These are phyloP conservation scores for Carpatolechia fugitivella DNA, from an alignment of 2,888 invertebrate genomes.

Conservation along the genomic window DNA sequence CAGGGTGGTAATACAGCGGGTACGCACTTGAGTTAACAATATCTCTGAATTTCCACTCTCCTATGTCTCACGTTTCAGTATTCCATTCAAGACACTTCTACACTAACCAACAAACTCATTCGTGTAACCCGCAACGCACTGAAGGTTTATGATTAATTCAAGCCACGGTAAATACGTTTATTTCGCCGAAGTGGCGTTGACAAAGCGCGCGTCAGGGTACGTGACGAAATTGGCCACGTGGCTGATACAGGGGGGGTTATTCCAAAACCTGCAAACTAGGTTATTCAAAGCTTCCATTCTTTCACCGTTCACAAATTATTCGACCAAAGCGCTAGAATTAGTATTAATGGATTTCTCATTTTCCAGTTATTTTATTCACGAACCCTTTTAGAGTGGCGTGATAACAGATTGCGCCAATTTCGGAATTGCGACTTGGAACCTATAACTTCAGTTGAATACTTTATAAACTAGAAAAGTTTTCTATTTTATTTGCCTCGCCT, in stretches of 20 bases:
- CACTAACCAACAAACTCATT: neutral
- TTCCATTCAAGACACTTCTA: neutral
- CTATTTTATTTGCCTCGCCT: too few relatives aligned
- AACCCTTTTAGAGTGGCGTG: too few relatives aligned
- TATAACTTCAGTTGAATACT: too few relatives aligned
- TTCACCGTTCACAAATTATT: too few relatives aligned
- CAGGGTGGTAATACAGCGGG: too few relatives aligned
- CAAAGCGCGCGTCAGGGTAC: conserved; percentile 22
- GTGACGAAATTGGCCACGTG: conserved; percentile 24
- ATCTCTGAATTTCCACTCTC: neutral
- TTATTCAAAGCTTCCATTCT: neutral
- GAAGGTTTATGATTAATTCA: conserved; percentile 26
- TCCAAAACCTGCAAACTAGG: neutral
- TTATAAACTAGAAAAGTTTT: too few relatives aligned
- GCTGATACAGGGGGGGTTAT: conserved; percentile 14
- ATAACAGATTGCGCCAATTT: too few relatives aligned
- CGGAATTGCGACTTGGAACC: too few relatives aligned
- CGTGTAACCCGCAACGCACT: neutral
- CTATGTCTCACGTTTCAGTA: neutral
- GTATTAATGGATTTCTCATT: too few relatives aligned
- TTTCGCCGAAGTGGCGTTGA: conserved; percentile 22
- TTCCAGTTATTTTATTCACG: too few relatives aligned
- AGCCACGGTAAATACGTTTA: conserved; percentile 26
- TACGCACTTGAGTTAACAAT: too few relatives aligned
- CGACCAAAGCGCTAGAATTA: too few relatives aligned